Conservation (phyloP, 2,888 invertebrate species). For the Callyntrura guangdongensis region DNA sequence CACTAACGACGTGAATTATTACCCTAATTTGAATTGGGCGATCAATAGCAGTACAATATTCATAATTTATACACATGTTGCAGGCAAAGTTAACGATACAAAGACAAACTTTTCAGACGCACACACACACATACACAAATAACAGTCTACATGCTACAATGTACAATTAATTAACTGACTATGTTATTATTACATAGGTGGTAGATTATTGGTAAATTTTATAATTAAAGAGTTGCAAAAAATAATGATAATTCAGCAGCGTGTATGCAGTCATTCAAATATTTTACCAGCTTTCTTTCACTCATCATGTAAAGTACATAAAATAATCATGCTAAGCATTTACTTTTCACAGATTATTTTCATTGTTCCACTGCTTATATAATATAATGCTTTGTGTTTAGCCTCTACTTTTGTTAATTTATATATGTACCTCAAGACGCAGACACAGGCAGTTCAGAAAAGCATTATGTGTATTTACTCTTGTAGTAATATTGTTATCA, state of each 20-base stretch:
- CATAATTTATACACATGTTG: background rate
- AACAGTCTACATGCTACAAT: background rate
- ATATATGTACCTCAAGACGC: background rate
- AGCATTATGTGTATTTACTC: constrained; percentile 6
- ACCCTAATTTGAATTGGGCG: no score
- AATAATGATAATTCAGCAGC: constrained; percentile 35
- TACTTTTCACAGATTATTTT: constrained; percentile 46
- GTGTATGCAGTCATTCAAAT: constrained; percentile 35
- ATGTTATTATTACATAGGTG: background rate
- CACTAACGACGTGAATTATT: no score
- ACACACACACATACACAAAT: constrained; percentile 1
- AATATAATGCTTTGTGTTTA: background rate
- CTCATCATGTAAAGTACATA: constrained; percentile 15
- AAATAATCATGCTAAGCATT: constrained; percentile 15
- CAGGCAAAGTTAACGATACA: no score
- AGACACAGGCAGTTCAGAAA: background rate
- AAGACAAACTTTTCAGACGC: background rate
- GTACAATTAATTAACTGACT: constrained; percentile 7
- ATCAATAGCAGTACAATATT: background rate
- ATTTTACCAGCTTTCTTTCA: constrained; percentile 35
- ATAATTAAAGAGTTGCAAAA: constrained; percentile 22
- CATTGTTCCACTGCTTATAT: constrained; percentile 41
- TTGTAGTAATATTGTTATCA: constrained; percentile 24
- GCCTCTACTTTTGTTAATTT: constrained; percentile 14
- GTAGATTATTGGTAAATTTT: background rate